phyloP scores from a whole-genome alignment of 2,888 invertebrate genomes.

The Eupithecia inturbata region DNA sequence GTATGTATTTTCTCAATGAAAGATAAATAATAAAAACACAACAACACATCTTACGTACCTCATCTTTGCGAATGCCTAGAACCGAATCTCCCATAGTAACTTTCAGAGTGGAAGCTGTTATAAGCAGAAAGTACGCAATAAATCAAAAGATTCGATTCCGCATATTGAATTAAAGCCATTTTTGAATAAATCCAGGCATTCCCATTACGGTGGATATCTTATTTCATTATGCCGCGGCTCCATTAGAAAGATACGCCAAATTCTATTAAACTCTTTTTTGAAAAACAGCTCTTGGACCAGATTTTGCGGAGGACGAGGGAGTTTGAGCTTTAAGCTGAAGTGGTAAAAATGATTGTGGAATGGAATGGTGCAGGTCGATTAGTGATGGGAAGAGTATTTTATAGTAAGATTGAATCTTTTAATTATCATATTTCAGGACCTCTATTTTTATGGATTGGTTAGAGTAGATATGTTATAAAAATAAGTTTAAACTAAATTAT shows the following conservation, averaged over 20 bases:
- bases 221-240: slow-evolving; percentile 77
- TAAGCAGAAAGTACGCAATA: slow-evolving; percentile 28
- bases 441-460: not conserved
- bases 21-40: too few species aligned
- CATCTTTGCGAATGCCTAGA: not conserved
- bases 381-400: slow-evolving; percentile 33
- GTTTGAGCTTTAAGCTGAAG: slow-evolving; percentile 11
- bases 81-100: not conserved
- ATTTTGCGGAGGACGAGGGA: slow-evolving; percentile 28
- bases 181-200: slow-evolving; percentile 73
- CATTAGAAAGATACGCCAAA: slow-evolving; percentile 81
- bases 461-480: too few species aligned
- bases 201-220: slow-evolving; percentile 70
- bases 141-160: slow-evolving; percentile 51
- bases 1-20: too few species aligned
- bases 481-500: too few species aligned
- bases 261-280: slow-evolving; percentile 76
- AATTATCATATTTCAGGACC: slow-evolving; percentile 5
- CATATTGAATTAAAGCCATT: slow-evolving; percentile 75
- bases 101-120: not conserved
- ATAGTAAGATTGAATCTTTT: slow-evolving; percentile 23
- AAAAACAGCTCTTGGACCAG: slow-evolving; percentile 62
- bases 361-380: slow-evolving; percentile 17
- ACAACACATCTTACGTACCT: too few species aligned
- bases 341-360: not conserved